Conservation (phyloP, 2,797 vertebrate species). For the Crocidura indochinensis region DNA sequence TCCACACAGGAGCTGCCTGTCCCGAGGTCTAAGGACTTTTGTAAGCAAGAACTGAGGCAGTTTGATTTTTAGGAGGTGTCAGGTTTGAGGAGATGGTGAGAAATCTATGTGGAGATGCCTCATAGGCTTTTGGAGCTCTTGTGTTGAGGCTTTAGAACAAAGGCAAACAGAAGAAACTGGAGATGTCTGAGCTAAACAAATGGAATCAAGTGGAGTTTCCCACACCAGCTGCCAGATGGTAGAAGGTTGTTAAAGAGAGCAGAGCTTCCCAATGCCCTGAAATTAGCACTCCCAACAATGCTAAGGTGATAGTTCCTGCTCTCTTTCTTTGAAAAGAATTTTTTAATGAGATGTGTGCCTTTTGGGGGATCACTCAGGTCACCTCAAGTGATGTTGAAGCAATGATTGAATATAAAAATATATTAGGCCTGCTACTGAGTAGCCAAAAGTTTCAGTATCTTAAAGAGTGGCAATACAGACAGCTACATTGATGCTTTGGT, state of each 20-base stretch:
- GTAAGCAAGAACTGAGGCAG: background rate
- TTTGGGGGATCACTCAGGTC: no score
- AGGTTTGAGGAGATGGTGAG: background rate
- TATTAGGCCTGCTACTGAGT: no score
- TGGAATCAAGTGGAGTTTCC: background rate
- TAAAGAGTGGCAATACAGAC: no score
- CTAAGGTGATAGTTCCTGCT: no score
- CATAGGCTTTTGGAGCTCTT: background rate
- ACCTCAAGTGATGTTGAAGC: no score
- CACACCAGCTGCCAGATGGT: background rate
- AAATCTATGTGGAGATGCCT: background rate
- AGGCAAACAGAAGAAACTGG: background rate
- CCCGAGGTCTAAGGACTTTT: background rate
- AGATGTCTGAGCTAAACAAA: constrained; percentile 19
- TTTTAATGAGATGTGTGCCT: background rate
- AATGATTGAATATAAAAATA: no score
- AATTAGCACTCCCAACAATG: background rate
- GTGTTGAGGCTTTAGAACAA: background rate
- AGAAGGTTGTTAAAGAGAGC: background rate
- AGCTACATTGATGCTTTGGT: no score
- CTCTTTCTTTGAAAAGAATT: background rate
- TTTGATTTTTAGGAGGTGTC: background rate
- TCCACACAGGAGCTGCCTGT: background rate
- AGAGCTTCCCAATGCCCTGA: background rate
- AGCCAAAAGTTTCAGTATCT: no score